phyloP scores from a whole-genome alignment of 35 echinoderm and acorn worm species.

The Heliocidaris erythrogramma region DNA sequence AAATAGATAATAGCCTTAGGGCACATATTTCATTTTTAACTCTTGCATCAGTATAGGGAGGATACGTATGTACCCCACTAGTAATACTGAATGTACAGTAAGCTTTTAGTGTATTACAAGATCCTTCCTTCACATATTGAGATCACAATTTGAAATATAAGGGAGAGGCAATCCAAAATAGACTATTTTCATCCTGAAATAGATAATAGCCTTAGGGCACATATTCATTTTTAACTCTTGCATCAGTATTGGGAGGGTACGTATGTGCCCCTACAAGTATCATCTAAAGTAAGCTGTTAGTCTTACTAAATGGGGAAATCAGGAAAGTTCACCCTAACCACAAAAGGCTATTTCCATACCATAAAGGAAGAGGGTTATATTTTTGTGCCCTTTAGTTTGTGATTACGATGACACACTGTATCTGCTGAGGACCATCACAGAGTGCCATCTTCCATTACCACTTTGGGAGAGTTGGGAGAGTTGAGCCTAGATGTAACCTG shows the following conservation, averaged over 20 bases:
- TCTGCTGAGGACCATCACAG: neutral
- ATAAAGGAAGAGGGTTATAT: neutral
- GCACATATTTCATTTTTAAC: neutral
- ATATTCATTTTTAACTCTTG: neutral
- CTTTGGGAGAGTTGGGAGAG: neutral
- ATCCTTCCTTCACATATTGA: neutral
- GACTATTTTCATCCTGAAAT: neutral
- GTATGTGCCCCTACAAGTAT: neutral
- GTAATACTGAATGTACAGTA: no score
- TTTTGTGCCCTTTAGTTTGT: neutral
- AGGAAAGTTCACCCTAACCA: neutral
- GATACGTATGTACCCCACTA: no score
- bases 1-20: neutral
- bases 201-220: neutral
- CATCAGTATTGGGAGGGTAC: neutral
- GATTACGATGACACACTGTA: neutral
- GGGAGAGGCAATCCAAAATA: neutral
- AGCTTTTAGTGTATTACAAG: no score
- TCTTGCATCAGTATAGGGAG: neutral
- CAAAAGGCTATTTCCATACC: conserved; percentile 3
- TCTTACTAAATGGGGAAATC: neutral
- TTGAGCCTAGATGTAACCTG: no score
- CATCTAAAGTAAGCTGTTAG: neutral
- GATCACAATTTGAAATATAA: neutral
- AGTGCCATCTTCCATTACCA: neutral